Conservation (phyloP, 2,797 vertebrate species). For the Brachyrhaphis roseni region DNA sequence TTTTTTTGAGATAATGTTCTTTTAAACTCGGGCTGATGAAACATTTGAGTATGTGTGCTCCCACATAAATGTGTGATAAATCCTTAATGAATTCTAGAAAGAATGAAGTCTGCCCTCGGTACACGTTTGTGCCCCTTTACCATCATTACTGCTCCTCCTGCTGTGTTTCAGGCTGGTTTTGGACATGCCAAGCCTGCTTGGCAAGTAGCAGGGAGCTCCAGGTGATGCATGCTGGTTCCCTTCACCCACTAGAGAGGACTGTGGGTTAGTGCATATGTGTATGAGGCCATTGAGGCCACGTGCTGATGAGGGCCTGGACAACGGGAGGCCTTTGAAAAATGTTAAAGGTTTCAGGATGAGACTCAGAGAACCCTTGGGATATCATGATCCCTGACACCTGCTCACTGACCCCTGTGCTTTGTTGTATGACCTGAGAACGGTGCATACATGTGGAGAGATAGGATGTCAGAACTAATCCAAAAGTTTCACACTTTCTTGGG, state of each 20-base stretch:
- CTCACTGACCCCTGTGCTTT: slow-evolving; percentile 66
- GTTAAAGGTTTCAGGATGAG: slow-evolving; percentile 73
- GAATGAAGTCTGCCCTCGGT: slow-evolving; percentile 62
- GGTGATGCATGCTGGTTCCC: slow-evolving; percentile 66
- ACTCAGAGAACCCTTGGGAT: slow-evolving; percentile 67
- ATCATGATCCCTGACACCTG: slow-evolving; percentile 69
- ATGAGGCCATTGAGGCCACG: slow-evolving; percentile 58
- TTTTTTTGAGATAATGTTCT: slow-evolving; percentile 2
- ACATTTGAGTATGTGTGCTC: slow-evolving; percentile 35
- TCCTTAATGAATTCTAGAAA: slow-evolving; percentile 51
- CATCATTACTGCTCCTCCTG: slow-evolving; percentile 66
- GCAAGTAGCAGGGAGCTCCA: slow-evolving; percentile 56
- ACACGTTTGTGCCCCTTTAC: slow-evolving; percentile 55
- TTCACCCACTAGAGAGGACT: slow-evolving; percentile 53
- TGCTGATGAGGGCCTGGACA: slow-evolving; percentile 69
- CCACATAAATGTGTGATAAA: slow-evolving; percentile 41
- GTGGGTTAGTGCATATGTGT: slow-evolving; percentile 45
- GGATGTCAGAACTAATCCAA: slow-evolving; percentile 31
- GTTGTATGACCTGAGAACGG: slow-evolving; percentile 62
- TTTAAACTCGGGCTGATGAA: slow-evolving; percentile 13
- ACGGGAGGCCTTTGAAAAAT: slow-evolving; percentile 75
- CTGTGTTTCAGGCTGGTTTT: slow-evolving; percentile 50
- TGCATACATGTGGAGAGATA: slow-evolving; percentile 45
- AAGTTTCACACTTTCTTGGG: slow-evolving; percentile 40
- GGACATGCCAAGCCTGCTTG: slow-evolving; percentile 47